Conservation (phyloP, 2,797 vertebrate species). For the Gymnoscopelus braueri region DNA sequence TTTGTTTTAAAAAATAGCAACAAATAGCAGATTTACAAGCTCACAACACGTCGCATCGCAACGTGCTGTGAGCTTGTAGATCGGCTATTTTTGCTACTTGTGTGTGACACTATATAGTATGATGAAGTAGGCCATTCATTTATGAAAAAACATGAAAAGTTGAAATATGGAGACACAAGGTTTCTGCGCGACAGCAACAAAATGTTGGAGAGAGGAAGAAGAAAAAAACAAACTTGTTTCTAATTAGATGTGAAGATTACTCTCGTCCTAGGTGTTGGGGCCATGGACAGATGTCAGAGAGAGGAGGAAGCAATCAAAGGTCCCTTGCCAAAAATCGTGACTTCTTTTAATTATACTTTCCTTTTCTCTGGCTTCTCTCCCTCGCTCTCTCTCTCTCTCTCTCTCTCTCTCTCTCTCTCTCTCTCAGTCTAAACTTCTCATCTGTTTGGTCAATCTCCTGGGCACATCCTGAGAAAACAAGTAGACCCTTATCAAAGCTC, state of each 20-base stretch:
- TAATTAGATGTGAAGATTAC: slow-evolving; percentile 53
- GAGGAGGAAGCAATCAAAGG: slow-evolving; percentile 52
- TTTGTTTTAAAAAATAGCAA: no score
- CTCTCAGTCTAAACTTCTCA: slow-evolving; percentile 1
- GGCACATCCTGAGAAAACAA: slow-evolving; percentile 14
- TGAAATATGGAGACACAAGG: no score
- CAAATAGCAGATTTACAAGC: no score
- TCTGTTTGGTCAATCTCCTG: slow-evolving; percentile 4
- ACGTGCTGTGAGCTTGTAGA: no score
- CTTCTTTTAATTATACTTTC: no score
- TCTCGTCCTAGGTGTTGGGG: slow-evolving; percentile 18
- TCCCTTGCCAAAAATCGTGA: slow-evolving; percentile 24
- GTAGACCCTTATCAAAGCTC: slow-evolving; percentile 7
- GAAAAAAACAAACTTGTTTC: slow-evolving; percentile 4
- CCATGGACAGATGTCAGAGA: slow-evolving; percentile 37
- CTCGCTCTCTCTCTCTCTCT: not conserved
- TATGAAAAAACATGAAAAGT: no score
- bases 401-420: slow-evolving; percentile 9
- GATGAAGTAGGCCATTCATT: no score
- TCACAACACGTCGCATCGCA: no score
- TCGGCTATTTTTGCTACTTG: no score
- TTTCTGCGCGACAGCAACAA: slow-evolving; percentile 32
- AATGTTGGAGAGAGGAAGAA: slow-evolving; percentile 9
- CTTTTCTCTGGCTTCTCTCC: not conserved
- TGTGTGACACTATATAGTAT: no score